These are phyloP conservation scores for Meandrina meandrites DNA, from an alignment of 92 coral and sea anemone genomes.

Conservation along the genomic window DNA sequence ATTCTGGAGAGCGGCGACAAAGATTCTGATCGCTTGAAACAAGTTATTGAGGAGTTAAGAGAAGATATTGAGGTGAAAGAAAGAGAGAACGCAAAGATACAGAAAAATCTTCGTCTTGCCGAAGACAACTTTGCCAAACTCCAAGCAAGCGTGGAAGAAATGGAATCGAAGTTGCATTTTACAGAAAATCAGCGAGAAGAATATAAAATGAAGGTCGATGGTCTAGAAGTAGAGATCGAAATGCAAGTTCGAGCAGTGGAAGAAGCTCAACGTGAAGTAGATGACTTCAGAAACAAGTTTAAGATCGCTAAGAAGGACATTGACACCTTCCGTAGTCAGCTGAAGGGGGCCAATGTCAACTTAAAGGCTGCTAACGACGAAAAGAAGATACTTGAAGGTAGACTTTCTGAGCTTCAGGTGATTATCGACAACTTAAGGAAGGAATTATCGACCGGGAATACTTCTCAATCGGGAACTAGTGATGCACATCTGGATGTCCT, in stretches of 20 bases:
- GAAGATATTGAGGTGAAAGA: conserved; percentile 73
- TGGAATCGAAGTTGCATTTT: conserved; percentile 49
- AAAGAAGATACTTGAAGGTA: conserved; percentile 48
- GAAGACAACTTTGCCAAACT: conserved; percentile 59
- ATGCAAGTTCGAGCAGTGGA: conserved; percentile 62
- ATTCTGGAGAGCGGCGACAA: conserved; percentile 72
- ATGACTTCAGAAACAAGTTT: conserved; percentile 56
- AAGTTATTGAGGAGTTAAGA: conserved; percentile 70
- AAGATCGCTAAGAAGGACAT: conserved; percentile 67
- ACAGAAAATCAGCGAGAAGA: conserved; percentile 71
- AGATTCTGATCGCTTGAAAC: conserved; percentile 74
- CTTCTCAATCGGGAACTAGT: conserved; percentile 47
- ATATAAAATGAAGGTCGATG: conserved; percentile 56
- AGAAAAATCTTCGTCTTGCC: conserved; percentile 60
- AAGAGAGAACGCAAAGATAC: conserved; percentile 69
- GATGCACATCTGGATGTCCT: conserved; percentile 67
- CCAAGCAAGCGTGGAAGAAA: conserved; percentile 47
- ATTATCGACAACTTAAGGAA: conserved; percentile 68
- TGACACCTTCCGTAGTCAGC: conserved; percentile 47
- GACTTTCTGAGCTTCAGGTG: conserved; percentile 60
- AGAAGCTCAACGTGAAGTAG: conserved; percentile 71
- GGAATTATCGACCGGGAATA: conserved; percentile 50
- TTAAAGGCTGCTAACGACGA: conserved; percentile 71
- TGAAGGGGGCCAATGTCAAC: conserved; percentile 61
- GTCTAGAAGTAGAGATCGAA: conserved; percentile 64